Conservation (phyloP, 2,113 vertebrate species). For the Pseudorhombus dupliciocellatus region DNA sequence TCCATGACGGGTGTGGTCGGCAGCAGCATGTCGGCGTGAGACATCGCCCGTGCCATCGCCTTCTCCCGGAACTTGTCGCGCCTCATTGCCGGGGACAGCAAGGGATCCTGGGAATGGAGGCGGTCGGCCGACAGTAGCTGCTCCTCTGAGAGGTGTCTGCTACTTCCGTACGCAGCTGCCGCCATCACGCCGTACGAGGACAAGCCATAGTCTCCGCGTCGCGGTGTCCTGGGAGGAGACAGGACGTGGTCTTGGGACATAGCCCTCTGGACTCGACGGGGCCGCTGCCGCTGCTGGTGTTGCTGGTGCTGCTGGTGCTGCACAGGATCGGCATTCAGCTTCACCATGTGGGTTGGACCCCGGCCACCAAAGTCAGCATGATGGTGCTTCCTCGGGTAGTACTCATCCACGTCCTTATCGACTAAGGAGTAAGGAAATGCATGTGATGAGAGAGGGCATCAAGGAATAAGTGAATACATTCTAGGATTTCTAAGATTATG, state of each 20-base stretch:
- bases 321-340: slow-evolving; percentile 86
- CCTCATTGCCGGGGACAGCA: slow-evolving; percentile 91
- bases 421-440: slow-evolving; percentile 71
- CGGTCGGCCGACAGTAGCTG: slow-evolving; percentile 93
- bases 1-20: slow-evolving; percentile 91
- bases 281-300: slow-evolving; percentile 84
- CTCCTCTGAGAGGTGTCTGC: slow-evolving; percentile 90
- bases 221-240: slow-evolving; percentile 84
- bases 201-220: slow-evolving; percentile 85
- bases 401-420: slow-evolving; percentile 93
- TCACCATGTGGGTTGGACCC: slow-evolving; percentile 87
- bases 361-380: slow-evolving; percentile 87
- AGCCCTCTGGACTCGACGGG: slow-evolving; percentile 90
- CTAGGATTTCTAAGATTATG: too few relatives aligned
- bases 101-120: slow-evolving; percentile 95
- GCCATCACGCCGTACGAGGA: slow-evolving; percentile 76
- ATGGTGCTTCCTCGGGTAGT: slow-evolving; percentile 91
- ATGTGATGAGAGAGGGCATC: not conserved
- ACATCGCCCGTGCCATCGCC: slow-evolving; percentile 92
- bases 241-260: slow-evolving; percentile 98
- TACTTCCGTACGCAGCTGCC: slow-evolving; percentile 77
- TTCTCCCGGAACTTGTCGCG: slow-evolving; percentile 91
- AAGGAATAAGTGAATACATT: not conserved
- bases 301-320: slow-evolving; percentile 30
- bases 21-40: slow-evolving; percentile 94